Evolutionary conservation across 2,113 vertebrate genomes (phyloP), one percentile per base, ranked within the genome.

Genomic region (Oryzias javanicus): DNA sequence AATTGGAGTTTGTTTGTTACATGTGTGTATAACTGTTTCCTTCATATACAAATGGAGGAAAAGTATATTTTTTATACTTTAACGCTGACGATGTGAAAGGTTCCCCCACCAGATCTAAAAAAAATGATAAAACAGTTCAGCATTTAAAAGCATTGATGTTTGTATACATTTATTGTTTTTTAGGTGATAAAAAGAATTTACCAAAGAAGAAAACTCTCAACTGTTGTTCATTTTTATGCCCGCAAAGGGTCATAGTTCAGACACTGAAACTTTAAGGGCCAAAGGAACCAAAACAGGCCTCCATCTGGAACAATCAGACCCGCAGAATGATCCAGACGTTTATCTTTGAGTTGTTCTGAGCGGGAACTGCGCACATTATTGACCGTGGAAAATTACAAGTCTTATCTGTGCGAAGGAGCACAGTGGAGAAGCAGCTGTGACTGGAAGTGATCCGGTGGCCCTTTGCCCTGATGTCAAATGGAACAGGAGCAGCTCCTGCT

Each of bases 231-330:
- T 49, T 62, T 14, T 57, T n/a, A 18, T 19, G 58, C 68, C 83
- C 89, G 87, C 76, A 42, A 29, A 14, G 64, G 52, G 84, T 82
- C 87, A 87, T 65, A 69, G 59, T 74, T 70, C 80, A 82, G 53
- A 68, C 81, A 57, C 12, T 19, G 14, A 12, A 40, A 42, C 18
- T 10, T 18, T 10, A 18, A 19, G 5, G 10, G 48, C 42, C 50
- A 29, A 47, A 49, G 19, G 10, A 16, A 55, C 45, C 42, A 2
- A 24, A 56, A 4, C 7, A n/a, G 14, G 61, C 24, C 18, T 51
- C 67, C 6, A 25, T 66, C 5, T 2, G 12, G 4, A 49, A 17
- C 25, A 62, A 16, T 45, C 48, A 46, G 48, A 55, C 48, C 5
- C 18, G 35, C 1, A 35, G 29, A 62, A 45, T 49, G 19, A 42